Conservation (phyloP, 2,797 vertebrate genomes). For the Lagocephalus sceleratus region DNA sequence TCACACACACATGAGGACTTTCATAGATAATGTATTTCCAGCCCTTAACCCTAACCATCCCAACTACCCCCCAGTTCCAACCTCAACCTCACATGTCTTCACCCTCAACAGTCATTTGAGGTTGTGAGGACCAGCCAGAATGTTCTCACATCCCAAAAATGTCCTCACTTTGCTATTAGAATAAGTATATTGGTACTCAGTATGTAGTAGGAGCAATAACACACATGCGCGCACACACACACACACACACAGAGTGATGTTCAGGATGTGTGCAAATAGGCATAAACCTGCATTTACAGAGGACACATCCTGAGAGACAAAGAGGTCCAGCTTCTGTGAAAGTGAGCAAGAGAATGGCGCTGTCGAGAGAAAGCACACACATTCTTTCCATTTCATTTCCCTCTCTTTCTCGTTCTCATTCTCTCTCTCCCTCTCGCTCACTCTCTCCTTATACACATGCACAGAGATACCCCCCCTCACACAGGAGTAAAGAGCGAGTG, state of each 20-base stretch:
- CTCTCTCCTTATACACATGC: constrained; percentile 21
- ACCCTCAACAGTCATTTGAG: no score
- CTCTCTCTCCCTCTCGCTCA: constrained; percentile 21
- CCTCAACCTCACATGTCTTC: no score
- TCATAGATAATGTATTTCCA: no score
- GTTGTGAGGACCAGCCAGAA: no score
- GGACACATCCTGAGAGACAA: constrained; percentile 57
- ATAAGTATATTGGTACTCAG: no score
- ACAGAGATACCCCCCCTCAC: constrained; percentile 53
- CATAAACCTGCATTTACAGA: constrained; percentile 34
- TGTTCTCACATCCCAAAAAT: no score
- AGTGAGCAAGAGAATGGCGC: constrained; percentile 45
- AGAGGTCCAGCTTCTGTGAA: constrained; percentile 40
- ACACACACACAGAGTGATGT: constrained; percentile 6
- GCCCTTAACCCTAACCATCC: no score
- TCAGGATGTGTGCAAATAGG: constrained; percentile 23
- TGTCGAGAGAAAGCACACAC: constrained; percentile 33
- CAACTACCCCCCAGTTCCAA: no score
- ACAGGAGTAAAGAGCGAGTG: constrained; percentile 62
- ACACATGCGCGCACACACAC: constrained; percentile 1
- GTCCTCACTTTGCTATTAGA: no score
- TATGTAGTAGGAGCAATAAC: no score
- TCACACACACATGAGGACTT: neutral
- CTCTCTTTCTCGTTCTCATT: constrained; percentile 32
- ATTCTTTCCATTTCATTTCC: constrained; percentile 56